These are phyloP conservation scores for Betta splendens DNA, from an alignment of 2,797 vertebrate species.

Conservation along the genomic window DNA sequence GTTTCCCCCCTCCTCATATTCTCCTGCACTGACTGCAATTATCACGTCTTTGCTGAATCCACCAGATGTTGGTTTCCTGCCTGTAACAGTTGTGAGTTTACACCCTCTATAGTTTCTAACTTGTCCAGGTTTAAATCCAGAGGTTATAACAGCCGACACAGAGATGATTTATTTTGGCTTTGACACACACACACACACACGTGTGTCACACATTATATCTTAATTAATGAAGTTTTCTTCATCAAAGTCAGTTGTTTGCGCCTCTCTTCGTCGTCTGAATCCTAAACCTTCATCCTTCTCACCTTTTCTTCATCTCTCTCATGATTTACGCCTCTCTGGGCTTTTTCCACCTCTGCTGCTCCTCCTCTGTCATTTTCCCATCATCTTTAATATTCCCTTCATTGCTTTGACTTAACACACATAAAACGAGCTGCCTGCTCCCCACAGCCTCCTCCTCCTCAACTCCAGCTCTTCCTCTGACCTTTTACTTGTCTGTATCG, in stretches of 20 bases:
- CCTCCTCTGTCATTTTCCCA: conserved; percentile 27
- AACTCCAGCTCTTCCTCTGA: conserved; percentile 51
- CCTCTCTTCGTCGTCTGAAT: conserved; percentile 13
- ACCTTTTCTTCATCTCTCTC: conserved; percentile 9
- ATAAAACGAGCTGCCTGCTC: conserved; percentile 38
- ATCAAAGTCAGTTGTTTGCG: conserved; percentile 55
- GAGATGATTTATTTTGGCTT: background rate
- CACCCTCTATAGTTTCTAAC: no score
- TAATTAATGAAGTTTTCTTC: conserved; percentile 65
- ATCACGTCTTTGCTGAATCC: conserved; percentile 38
- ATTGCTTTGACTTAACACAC: conserved; percentile 43
- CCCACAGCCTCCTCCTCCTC: conserved; percentile 17
- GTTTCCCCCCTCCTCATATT: background rate
- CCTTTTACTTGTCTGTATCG: conserved; percentile 63
- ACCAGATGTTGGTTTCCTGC: conserved; percentile 57
- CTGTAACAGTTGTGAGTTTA: conserved; percentile 22
- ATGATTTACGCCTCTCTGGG: conserved; percentile 43
- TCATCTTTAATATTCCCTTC: conserved; percentile 52
- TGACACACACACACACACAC: no score
- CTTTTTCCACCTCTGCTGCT: conserved; percentile 24
- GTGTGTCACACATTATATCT: no score
- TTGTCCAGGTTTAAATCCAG: no score
- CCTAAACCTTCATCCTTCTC: conserved; percentile 22
- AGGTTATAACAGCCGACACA: background rate
- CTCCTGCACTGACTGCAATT: conserved; percentile 40